A percentile compares a stretch with the other conserved stretches of the same genome.
phyloP scores from a whole-genome alignment of 2,888 invertebrate species.

The Empis livida region DNA sequence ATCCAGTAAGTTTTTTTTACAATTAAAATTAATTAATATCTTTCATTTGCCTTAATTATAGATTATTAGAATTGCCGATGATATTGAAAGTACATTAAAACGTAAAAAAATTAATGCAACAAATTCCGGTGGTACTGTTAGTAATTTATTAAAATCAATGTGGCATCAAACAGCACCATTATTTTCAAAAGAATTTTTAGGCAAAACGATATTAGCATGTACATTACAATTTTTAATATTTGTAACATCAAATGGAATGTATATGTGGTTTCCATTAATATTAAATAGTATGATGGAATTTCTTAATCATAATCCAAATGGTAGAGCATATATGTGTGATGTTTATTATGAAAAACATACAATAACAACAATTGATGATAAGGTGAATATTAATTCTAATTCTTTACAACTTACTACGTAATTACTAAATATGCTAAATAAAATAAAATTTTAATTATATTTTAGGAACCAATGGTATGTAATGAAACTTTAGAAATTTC shows the following conservation, averaged over 20 bases:
- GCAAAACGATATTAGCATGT: constrained; percentile 24
- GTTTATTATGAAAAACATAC: constrained; percentile 16
- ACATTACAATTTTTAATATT: constrained; percentile 27
- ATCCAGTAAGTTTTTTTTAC: constrained; percentile 14
- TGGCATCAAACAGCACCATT: constrained; percentile 29
- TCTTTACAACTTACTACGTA: constrained; percentile 2
- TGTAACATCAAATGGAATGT: constrained; percentile 27
- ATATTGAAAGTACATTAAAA: constrained; percentile 1
- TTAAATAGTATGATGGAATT: constrained; percentile 25
- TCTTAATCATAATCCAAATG: constrained; percentile 19
- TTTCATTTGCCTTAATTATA: constrained; percentile 7
- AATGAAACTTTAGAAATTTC: constrained; percentile 22
- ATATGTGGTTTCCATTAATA: constrained; percentile 32
- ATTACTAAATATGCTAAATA: not conserved
- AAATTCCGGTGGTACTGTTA: constrained; percentile 7
- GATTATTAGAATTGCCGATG: constrained; percentile 3
- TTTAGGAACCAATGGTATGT: constrained; percentile 9
- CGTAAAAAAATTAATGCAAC: not conserved
- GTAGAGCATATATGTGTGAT: constrained; percentile 23
- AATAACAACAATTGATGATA: constrained; percentile 12
- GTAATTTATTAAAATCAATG: constrained; percentile 21
- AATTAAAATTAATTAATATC: not conserved
- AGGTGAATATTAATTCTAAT: not conserved
- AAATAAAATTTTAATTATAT: not conserved
- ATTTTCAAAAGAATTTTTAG: constrained; percentile 23